phyloP scores from a whole-genome alignment of 2,113 vertebrate species.

The Xiphophorus hellerii region DNA sequence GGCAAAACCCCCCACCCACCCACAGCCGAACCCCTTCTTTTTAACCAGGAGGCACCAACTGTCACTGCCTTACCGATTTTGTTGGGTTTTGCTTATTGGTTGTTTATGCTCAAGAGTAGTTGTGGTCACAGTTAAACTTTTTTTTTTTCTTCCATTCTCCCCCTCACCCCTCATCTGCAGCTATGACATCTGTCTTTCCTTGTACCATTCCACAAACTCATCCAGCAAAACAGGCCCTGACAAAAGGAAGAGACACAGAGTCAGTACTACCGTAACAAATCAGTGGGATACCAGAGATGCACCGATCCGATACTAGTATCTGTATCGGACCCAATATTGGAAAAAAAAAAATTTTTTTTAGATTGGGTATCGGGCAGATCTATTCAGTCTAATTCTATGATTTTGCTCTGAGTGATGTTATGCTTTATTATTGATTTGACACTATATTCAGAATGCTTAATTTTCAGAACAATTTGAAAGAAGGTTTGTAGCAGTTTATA shows the following conservation, averaged over 20 bases:
- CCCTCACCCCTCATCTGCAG: conserved; percentile 29
- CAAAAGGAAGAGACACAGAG: conserved; percentile 32
- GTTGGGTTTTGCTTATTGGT: conserved; percentile 72
- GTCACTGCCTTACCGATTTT: conserved; percentile 61
- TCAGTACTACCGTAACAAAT: background rate
- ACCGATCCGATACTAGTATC: too few relatives aligned
- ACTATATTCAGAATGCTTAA: too few relatives aligned
- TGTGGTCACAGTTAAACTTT: conserved; percentile 73
- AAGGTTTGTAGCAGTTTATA: too few relatives aligned
- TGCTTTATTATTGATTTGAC: too few relatives aligned
- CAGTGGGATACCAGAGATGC: too few relatives aligned
- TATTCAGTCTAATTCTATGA: too few relatives aligned
- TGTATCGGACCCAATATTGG: too few relatives aligned
- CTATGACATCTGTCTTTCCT: conserved; percentile 98
- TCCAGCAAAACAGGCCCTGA: conserved; percentile 99
- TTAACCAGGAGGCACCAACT: conserved; percentile 63
- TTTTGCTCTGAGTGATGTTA: too few relatives aligned
- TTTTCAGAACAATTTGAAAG: too few relatives aligned
- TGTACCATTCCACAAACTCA: conserved; percentile 99
- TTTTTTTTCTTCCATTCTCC: conserved; percentile 1
- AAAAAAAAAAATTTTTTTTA: too few relatives aligned
- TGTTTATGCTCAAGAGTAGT: conserved; percentile 71
- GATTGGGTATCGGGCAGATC: too few relatives aligned
- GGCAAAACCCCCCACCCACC: conserved; percentile 79
- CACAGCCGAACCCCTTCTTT: conserved; percentile 66